phyloP scores from a whole-genome alignment of 2,888 invertebrate species.

The Phengaris arion region DNA sequence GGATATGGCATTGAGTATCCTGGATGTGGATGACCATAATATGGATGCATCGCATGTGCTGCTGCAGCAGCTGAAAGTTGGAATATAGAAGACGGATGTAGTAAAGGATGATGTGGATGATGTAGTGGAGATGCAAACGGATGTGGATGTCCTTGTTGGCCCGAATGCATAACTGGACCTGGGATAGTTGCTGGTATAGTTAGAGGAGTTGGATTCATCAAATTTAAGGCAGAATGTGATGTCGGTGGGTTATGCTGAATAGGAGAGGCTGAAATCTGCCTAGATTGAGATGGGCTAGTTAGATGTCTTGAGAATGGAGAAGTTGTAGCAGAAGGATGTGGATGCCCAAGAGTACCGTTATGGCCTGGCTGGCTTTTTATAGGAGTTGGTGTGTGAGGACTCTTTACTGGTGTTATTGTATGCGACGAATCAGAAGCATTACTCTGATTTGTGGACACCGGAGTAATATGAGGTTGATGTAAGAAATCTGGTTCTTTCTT shows the following conservation, averaged over 20 bases:
- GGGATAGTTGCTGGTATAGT: constrained; percentile 83
- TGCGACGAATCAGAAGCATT: constrained; percentile 65
- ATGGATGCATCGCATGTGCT: constrained; percentile 84
- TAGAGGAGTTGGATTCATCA: constrained; percentile 80
- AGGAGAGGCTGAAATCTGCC: constrained; percentile 75
- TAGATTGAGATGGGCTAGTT: constrained; percentile 71
- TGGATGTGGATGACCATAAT: constrained; percentile 84
- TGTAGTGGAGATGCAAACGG: constrained; percentile 84
- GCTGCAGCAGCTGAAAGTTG: constrained; percentile 82
- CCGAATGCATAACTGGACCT: constrained; percentile 86
- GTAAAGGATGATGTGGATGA: constrained; percentile 86
- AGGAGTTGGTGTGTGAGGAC: constrained; percentile 76
- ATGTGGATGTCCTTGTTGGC: constrained; percentile 84
- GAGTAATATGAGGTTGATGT: constrained; percentile 74
- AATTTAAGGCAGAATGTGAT: constrained; percentile 81
- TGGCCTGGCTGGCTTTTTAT: constrained; percentile 71
- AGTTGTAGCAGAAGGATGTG: constrained; percentile 67
- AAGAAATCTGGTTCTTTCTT: constrained; percentile 86
- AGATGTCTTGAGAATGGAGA: constrained; percentile 75
- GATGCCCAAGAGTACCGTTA: constrained; percentile 64
- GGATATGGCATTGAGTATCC: constrained; percentile 85
- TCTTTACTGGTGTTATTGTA: constrained; percentile 79
- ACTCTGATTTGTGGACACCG: constrained; percentile 72
- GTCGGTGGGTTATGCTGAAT: constrained; percentile 71
- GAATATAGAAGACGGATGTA: constrained; percentile 81